Conservation (phyloP, 2,888 invertebrate genomes). For the Cosmia trapezina region DNA sequence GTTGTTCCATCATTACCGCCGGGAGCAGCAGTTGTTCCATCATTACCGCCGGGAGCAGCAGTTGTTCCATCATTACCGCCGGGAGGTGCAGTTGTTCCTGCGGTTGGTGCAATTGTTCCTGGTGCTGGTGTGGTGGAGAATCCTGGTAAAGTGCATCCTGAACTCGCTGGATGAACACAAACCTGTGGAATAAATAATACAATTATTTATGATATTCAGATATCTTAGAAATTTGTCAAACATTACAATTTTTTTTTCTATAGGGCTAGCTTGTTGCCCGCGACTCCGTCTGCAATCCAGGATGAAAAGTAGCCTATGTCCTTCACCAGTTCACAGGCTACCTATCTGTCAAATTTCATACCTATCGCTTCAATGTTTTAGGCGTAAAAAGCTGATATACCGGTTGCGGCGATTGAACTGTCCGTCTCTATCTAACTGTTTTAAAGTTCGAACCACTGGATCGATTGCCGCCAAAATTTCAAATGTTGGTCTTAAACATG, state of each 20-base stretch:
- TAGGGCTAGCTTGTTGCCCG: not conserved
- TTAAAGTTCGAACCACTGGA: too few relatives aligned
- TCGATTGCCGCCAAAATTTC: too few relatives aligned
- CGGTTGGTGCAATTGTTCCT: constrained; percentile 16
- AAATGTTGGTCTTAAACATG: too few relatives aligned
- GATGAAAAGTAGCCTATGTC: not conserved
- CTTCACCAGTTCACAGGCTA: too few relatives aligned
- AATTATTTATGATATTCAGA: not conserved
- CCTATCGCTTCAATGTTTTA: not conserved
- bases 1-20: not conserved
- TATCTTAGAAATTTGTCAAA: not conserved
- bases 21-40: not conserved
- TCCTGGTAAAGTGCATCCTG: constrained; percentile 72
- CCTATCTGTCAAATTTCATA: not conserved
- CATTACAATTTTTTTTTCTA: not conserved
- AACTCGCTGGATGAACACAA: constrained; percentile 70
- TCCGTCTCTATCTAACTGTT: too few relatives aligned
- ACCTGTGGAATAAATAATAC: constrained; percentile 65
- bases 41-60: not conserved
- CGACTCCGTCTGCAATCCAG: not conserved
- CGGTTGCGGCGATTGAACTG: too few relatives aligned
- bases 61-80: not conserved
- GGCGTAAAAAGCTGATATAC: not conserved
- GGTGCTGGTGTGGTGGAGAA: not conserved
- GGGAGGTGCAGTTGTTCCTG: constrained; percentile 35